These are phyloP conservation scores for Lydus trimaculatus DNA, from an alignment of 2,888 invertebrate genomes.

Conservation along the genomic window DNA sequence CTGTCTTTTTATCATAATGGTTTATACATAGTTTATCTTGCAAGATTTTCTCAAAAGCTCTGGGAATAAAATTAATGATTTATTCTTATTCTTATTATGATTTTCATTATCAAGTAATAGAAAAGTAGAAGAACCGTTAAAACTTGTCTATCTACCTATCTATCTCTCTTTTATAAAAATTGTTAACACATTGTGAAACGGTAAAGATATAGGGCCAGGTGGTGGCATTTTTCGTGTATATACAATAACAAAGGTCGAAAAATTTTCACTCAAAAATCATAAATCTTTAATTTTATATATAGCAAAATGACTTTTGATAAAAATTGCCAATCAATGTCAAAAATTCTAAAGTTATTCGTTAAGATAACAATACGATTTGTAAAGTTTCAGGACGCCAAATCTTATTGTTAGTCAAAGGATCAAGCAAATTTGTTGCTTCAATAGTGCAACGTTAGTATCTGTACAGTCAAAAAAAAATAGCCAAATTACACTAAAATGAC, in stretches of 20 bases:
- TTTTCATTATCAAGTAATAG: neutral
- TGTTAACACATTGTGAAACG: constrained; percentile 9
- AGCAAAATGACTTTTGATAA: too few species aligned
- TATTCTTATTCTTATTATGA: neutral
- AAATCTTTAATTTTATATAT: neutral
- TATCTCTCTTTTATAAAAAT: constrained; percentile 3
- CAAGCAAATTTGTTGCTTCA: too few species aligned
- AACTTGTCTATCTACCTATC: neutral
- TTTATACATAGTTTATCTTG: neutral
- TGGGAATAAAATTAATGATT: constrained; percentile 6
- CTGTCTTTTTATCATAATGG: neutral
- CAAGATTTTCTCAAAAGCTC: constrained; percentile 6
- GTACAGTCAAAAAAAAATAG: too few species aligned
- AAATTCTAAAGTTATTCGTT: too few species aligned
- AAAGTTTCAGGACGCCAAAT: too few species aligned
- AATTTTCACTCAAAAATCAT: neutral
- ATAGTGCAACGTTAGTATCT: too few species aligned
- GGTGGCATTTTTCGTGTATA: constrained; percentile 3
- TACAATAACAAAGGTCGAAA: neutral
- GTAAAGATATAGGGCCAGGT: constrained; percentile 9
- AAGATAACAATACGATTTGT: too few species aligned
- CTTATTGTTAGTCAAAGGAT: too few species aligned
- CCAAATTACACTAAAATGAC: too few species aligned
- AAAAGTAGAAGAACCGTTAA: constrained; percentile 10
- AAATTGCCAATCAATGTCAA: too few species aligned